Percentiles rank a stretch among this genome's conserved stretches.
Conservation (phyloP, 2,797 vertebrate species). For the Sebastes iracundus region DNA sequence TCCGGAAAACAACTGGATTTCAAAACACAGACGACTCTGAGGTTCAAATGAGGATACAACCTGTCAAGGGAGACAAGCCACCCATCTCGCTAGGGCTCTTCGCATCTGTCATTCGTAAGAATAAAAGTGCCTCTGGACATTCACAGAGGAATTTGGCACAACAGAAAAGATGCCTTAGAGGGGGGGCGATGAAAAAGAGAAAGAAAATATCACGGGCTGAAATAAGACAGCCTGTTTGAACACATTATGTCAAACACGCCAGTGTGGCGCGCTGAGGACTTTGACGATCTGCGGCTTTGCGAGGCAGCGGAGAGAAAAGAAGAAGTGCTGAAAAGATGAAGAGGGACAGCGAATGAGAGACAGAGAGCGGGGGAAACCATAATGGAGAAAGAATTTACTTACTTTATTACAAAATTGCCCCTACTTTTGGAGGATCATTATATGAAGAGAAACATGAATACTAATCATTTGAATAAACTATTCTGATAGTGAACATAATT, state of each 20-base stretch:
- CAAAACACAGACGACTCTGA: neutral
- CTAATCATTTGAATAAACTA: neutral
- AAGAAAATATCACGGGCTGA: constrained; percentile 38
- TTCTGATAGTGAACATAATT: constrained; percentile 15
- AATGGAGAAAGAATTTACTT: neutral
- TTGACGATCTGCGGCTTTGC: constrained; percentile 29
- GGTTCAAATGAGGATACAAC: constrained; percentile 61
- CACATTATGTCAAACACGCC: constrained; percentile 57
- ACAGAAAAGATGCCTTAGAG: constrained; percentile 12
- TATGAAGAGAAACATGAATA: neutral
- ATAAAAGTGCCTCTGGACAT: constrained; percentile 45
- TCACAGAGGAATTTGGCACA: constrained; percentile 50
- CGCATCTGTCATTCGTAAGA: constrained; percentile 55
- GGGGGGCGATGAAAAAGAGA: constrained; percentile 7
- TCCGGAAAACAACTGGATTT: neutral
- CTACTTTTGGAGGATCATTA: neutral
- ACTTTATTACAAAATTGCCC: neutral
- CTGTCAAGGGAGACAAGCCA: constrained; percentile 27
- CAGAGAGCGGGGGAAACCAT: neutral
- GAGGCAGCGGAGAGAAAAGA: neutral
- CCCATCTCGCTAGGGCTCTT: constrained; percentile 36
- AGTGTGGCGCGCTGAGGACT: constrained; percentile 20
- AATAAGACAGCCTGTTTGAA: constrained; percentile 66
- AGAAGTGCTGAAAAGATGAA: constrained; percentile 36
- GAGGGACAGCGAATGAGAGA: constrained; percentile 20